A percentile compares a stretch with the other conserved stretches of the same genome.
Conservation (phyloP, 2,888 invertebrate genomes). For the Pseudococcus longispinus region DNA sequence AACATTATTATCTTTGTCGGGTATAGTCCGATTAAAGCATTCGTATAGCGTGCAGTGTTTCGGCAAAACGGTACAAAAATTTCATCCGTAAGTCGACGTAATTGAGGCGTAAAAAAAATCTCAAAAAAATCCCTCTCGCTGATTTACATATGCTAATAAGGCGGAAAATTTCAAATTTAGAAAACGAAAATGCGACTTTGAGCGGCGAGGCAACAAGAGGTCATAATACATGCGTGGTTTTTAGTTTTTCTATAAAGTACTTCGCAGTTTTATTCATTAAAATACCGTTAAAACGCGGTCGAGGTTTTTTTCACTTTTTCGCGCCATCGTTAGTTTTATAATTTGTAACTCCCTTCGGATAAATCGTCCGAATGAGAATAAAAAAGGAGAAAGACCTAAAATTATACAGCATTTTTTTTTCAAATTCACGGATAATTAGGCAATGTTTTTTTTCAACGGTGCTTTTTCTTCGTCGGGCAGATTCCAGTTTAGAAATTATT, state of each 20-base stretch:
- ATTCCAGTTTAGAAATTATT: not conserved
- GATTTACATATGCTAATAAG: slow-evolving; percentile 53
- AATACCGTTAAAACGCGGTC: slow-evolving; percentile 52
- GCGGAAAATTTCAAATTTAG: slow-evolving; percentile 51
- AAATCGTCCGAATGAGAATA: slow-evolving; percentile 21
- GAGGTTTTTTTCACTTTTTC: slow-evolving; percentile 9
- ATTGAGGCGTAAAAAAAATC: slow-evolving; percentile 42
- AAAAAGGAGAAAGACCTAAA: not conserved
- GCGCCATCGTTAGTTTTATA: slow-evolving; percentile 42
- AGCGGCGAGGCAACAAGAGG: slow-evolving; percentile 26
- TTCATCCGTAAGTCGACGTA: slow-evolving; percentile 17
- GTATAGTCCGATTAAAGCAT: not conserved
- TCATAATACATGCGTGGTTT: slow-evolving; percentile 43
- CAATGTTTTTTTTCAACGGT: not conserved
- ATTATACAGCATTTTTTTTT: slow-evolving; percentile 26
- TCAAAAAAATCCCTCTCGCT: slow-evolving; percentile 43
- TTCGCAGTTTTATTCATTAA: slow-evolving; percentile 43
- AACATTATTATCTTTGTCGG: slow-evolving; percentile 12
- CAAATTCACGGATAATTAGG: slow-evolving; percentile 43
- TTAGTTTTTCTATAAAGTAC: slow-evolving; percentile 43
- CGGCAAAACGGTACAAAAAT: not conserved
- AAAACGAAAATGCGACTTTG: slow-evolving; percentile 41
- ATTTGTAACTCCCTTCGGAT: slow-evolving; percentile 35
- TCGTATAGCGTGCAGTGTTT: not conserved
- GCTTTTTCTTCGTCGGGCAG: not conserved